Conservation (phyloP, 2,797 vertebrate species). For the Acipenser ruthenus region DNA sequence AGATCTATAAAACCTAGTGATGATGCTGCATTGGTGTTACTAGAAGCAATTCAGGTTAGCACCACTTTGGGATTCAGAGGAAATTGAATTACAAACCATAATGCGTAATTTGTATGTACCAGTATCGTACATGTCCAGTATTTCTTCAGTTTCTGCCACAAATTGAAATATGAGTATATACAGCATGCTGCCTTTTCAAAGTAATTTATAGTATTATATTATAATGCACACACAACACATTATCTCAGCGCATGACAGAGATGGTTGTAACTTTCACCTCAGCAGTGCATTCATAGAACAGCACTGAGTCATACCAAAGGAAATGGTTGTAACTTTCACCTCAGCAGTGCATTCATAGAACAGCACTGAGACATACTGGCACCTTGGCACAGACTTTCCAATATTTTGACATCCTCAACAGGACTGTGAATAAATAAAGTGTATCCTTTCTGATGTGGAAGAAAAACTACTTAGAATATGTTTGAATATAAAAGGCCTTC, state of each 20-base stretch:
- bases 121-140: too few relatives aligned
- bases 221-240: neutral
- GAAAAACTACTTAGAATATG: too few relatives aligned
- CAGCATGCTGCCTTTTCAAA: neutral
- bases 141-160: too few relatives aligned
- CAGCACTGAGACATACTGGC: constrained; percentile 7
- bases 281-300: neutral
- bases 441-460: neutral
- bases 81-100: too few relatives aligned
- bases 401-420: neutral
- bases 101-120: too few relatives aligned
- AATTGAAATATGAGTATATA: neutral
- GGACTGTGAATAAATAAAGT: constrained; percentile 6
- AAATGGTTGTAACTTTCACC: constrained; percentile 11
- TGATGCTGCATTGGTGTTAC: too few relatives aligned
- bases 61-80: too few relatives aligned
- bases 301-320: constrained; percentile 8
- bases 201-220: neutral
- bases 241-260: too few relatives aligned
- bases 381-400: constrained; percentile 7
- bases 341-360: neutral
- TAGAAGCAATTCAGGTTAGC: too few relatives aligned
- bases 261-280: constrained; percentile 9
- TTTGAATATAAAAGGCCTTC: too few relatives aligned
- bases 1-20: too few relatives aligned